These are phyloP conservation scores for Carpatolechia fugitivella DNA, from an alignment of 2,888 invertebrate species.

Conservation along the genomic window DNA sequence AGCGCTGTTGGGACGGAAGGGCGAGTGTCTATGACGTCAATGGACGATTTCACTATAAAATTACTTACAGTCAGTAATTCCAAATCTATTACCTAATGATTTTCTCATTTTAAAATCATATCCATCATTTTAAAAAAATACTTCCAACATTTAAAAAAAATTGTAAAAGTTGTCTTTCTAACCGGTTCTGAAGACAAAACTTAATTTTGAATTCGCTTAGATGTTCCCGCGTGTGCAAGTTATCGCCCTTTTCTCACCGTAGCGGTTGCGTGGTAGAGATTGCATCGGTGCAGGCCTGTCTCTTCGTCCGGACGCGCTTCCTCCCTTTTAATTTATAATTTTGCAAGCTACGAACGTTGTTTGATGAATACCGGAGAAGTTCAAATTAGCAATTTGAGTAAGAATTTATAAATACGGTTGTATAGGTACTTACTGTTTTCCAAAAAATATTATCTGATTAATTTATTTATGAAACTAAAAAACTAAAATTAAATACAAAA, in stretches of 20 bases:
- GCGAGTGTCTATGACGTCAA: background rate
- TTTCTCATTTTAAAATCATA: background rate
- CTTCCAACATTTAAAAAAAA: too few relatives aligned
- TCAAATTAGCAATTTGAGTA: too few relatives aligned
- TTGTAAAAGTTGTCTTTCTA: too few relatives aligned
- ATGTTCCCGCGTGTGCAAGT: slow-evolving; percentile 55
- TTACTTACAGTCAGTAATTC: too few relatives aligned
- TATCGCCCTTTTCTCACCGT: slow-evolving; percentile 55
- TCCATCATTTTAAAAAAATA: too few relatives aligned
- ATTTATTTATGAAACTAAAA: too few relatives aligned
- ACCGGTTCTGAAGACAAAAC: too few relatives aligned
- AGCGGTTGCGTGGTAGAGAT: slow-evolving; percentile 48
- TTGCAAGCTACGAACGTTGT: slow-evolving; percentile 31
- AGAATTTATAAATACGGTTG: too few relatives aligned
- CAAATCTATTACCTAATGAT: too few relatives aligned
- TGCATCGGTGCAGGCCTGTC: slow-evolving; percentile 55
- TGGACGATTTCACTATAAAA: background rate
- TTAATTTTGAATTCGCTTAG: slow-evolving; percentile 41
- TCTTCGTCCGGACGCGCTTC: slow-evolving; percentile 57
- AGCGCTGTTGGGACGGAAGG: slow-evolving; percentile 6
- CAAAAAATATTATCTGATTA: too few relatives aligned
- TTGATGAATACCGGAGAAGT: background rate
- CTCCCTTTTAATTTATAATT: slow-evolving; percentile 67
- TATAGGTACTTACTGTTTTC: too few relatives aligned
- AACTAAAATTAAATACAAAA: too few relatives aligned